Evolutionary conservation across 2,113 vertebrate species (phyloP), one percentile per base, ranked within the genome.

Genomic region (Caracal caracal): DNA sequence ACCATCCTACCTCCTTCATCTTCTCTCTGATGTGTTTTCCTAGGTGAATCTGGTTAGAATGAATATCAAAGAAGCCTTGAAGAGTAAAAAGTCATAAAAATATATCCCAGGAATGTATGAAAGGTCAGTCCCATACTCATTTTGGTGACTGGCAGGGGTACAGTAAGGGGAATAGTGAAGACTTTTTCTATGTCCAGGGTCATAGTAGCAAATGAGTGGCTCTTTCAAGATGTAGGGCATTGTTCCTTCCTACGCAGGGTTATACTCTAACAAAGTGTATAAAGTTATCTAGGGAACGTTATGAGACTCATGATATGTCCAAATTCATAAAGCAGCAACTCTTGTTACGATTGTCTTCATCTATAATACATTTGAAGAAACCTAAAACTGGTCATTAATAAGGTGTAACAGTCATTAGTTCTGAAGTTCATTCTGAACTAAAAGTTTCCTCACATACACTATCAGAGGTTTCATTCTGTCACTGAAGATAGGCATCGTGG

Each of bases 241-340:
- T 61, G n/a, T 63, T 94, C 59, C 71, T 88, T 75, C 49, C 51
- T 33, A 78, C 13, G n/a, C 24, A 85, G 20, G 3, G 61, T 83
- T 94, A 76, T 6, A 47, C 3, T 89, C 20, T 26, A 59, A 68
- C 35, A 83, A 49, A 80, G 19, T 37, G 11, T 70, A 33, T 59
- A 35, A 85, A 53, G 59, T 88, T 84, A 53, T 70, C 40, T 40
- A 89, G 47, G 83, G 43, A 73, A 66, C 26, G 28, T 63, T 49
- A 94, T 28, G 63, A 61, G 43, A 68, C 33, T 83, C 33, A 35
- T 1, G 20, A 28, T 76, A 82, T 22, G 24, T 91, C 17, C 51
- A 93, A 56, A 70, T 93, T 51, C 26, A 80, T 37, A 93, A 95
- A 93, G n/a, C 26, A 83, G n/a, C 13, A 92, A 86, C 53, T 87